A percentile compares a stretch with the other conserved stretches of the same genome.
These are phyloP conservation scores for Capromys pilorides DNA, from an alignment of 2,797 vertebrate genomes.

Conservation along the genomic window DNA sequence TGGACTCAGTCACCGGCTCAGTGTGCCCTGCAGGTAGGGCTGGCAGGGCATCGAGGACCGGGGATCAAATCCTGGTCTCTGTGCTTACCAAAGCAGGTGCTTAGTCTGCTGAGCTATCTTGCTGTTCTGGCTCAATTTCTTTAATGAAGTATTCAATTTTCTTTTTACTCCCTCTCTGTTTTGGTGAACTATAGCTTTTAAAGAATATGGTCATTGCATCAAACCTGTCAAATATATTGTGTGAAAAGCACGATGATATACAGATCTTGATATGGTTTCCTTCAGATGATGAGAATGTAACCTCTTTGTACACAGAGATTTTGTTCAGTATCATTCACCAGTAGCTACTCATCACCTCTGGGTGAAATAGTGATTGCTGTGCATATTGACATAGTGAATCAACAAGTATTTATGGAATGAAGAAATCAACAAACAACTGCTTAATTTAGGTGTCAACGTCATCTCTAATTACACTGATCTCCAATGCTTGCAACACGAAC, in stretches of 20 bases:
- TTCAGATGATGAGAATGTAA: not conserved
- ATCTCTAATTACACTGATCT: not conserved
- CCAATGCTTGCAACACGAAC: not conserved
- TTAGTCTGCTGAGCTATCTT: too few relatives aligned
- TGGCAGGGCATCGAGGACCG: too few relatives aligned
- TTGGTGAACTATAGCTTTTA: not conserved
- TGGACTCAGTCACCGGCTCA: too few relatives aligned
- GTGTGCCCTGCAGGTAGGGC: too few relatives aligned
- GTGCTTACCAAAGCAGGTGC: too few relatives aligned
- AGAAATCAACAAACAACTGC: not conserved
- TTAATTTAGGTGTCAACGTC: not conserved
- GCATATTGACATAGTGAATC: not conserved
- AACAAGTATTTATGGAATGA: not conserved
- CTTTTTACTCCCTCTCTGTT: not conserved
- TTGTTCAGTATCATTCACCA: not conserved
- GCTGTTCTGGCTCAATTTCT: not conserved
- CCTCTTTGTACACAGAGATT: not conserved
- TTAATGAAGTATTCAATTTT: not conserved
- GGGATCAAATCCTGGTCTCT: too few relatives aligned
- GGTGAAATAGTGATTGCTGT: not conserved
- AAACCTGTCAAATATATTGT: not conserved
- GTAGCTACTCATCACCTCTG: not conserved
- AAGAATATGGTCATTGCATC: not conserved
- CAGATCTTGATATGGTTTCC: not conserved
- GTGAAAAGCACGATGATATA: not conserved